Conservation (phyloP, 1,140 invertebrate species). For the Dryas iulia region DNA sequence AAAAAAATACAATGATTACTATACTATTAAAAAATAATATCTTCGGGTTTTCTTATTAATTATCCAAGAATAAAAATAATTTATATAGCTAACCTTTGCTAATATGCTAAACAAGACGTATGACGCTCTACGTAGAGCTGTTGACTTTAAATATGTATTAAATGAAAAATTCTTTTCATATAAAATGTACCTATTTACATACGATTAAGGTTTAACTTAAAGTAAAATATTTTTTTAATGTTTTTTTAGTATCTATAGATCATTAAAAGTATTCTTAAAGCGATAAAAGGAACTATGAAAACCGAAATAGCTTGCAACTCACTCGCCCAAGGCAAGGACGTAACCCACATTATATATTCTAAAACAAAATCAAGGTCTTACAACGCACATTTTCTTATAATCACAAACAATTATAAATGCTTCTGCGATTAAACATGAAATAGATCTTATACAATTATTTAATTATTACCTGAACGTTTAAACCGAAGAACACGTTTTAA, state of each 20-base stretch:
- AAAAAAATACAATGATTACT: too few relatives aligned
- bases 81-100: not conserved
- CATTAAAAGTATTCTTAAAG: conserved; percentile 10
- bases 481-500: conserved; percentile 8
- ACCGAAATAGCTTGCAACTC: conserved; percentile 66
- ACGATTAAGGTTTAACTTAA: not conserved
- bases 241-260: not conserved
- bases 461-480: conserved; percentile 11
- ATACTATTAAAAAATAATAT: too few relatives aligned
- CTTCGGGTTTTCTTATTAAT: too few relatives aligned
- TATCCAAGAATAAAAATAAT: not conserved
- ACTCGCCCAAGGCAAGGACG: conserved; percentile 70
- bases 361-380: conserved; percentile 69
- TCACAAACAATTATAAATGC: conserved; percentile 18
- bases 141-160: not conserved
- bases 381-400: conserved; percentile 28
- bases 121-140: not conserved
- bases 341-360: conserved; percentile 67
- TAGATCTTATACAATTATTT: not conserved
- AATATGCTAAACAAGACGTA: not conserved
- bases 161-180: not conserved
- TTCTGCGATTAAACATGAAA: not conserved
- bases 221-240: not conserved
- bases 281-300: conserved; percentile 33
- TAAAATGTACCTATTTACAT: not conserved